A percentile compares a stretch with the other conserved stretches of the same genome.
These are phyloP conservation scores for Enteromius radiatus DNA, from an alignment of 2,797 vertebrate species.

Conservation along the genomic window DNA sequence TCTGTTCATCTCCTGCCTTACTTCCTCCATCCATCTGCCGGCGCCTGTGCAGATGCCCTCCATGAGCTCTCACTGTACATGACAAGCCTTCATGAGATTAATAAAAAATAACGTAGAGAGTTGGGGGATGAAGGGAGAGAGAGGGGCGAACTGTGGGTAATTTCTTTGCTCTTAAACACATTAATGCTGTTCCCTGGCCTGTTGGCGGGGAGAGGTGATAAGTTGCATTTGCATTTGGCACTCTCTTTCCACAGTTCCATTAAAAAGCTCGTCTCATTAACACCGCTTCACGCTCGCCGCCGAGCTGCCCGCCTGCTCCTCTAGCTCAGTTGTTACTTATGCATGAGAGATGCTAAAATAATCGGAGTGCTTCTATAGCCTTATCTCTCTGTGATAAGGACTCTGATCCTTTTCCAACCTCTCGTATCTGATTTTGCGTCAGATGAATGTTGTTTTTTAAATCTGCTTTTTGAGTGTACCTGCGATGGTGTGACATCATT, in stretches of 20 bases:
- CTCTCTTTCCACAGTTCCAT: slow-evolving; percentile 49
- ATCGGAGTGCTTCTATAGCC: slow-evolving; percentile 28
- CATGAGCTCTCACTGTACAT: slow-evolving; percentile 74
- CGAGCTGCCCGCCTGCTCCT: slow-evolving; percentile 26
- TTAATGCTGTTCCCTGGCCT: slow-evolving; percentile 72
- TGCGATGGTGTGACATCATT: slow-evolving; percentile 18
- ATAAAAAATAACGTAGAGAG: slow-evolving; percentile 51
- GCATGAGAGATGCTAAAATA: slow-evolving; percentile 46
- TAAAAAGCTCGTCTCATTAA: slow-evolving; percentile 57
- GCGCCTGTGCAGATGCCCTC: slow-evolving; percentile 40
- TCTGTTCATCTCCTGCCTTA: slow-evolving; percentile 11
- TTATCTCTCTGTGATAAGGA: slow-evolving; percentile 35
- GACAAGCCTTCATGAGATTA: slow-evolving; percentile 76
- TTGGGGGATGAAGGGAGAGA: slow-evolving; percentile 64
- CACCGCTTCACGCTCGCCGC: slow-evolving; percentile 39
- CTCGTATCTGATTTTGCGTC: slow-evolving; percentile 28
- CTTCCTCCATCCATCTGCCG: slow-evolving; percentile 58
- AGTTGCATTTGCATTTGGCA: slow-evolving; percentile 75
- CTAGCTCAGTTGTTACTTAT: slow-evolving; percentile 40
- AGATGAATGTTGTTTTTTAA: slow-evolving; percentile 22
- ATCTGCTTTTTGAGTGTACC: slow-evolving; percentile 23
- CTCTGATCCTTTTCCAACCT: slow-evolving; percentile 39
- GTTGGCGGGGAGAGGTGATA: slow-evolving; percentile 71
- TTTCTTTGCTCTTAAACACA: slow-evolving; percentile 70
- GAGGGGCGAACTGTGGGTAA: slow-evolving; percentile 68